Base-by-base conservation (phyloP, 2,888 invertebrate genomes). In the Sycophila texana region DNA sequence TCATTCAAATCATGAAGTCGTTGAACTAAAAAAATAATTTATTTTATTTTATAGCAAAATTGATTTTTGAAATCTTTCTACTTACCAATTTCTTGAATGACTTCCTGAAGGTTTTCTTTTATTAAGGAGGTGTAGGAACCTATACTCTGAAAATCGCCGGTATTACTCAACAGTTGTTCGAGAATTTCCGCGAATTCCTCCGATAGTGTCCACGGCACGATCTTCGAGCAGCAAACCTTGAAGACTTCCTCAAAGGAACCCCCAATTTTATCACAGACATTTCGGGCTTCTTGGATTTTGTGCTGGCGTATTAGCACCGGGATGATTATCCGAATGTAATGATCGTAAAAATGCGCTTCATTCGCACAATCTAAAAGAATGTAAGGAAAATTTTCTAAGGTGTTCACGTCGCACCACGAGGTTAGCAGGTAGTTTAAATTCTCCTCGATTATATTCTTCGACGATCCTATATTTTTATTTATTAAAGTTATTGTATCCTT, bases 361-460 rank as follows among this genome's bases (percentile, higher is more conserved):
- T 84, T 83, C 2, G 68, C 83, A 81, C 89, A 91, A 12, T 90
- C 91, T 63, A 91, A 90, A 68, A 93, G 86, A 55, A 83, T 82
- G 61, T 91, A 86, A 0, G 93, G 92, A 67, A 93, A 90, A 18
- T 89, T 89, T n/a, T 90, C 86, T 2, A 92, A 82, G 2, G 89
- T 89, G 16, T 90, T 88, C 55, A 88, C 89, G 10, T 87, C 83
- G 81, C 92, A 90, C 93, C 94, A 94, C 80, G 87, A 90, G 66
- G 91, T 87, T 18, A 93, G 80, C 61, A 94, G 84, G 39, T 91
- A 91, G 66, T 92, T 86, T n/a, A 93, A 88, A 85, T 93, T 92
- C 20, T 90, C 85, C 82, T 85, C 91, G 82, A 85, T 90, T 77
- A 87, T 74, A 7, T 12, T 18, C 18, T 55, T 67, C 0, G 22